A percentile compares a stretch with the other conserved stretches of the same genome.
Evolutionary conservation across 1,140 invertebrate species (phyloP).

Genomic region (Centruroides vittatus): DNA sequence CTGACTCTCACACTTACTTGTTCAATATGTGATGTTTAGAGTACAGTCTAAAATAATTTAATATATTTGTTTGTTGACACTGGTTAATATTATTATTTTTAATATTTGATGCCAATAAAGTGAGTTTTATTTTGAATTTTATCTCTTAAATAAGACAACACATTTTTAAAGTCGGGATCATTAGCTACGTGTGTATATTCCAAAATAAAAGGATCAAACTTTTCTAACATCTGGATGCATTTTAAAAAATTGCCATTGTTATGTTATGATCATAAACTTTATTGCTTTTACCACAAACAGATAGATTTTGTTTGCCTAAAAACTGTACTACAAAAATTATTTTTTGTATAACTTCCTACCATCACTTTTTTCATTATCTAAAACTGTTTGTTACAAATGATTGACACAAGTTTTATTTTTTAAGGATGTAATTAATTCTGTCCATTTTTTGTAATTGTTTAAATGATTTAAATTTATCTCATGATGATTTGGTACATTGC

Average conservation of each 20-base stretch:
- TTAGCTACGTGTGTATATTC: not conserved
- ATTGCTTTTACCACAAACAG: not conserved
- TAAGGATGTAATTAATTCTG: not conserved
- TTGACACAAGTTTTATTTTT: not conserved
- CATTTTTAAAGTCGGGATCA: not conserved
- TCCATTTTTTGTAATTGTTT: not conserved
- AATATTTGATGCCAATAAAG: not conserved
- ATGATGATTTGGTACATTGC: not conserved
- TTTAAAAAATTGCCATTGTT: not conserved
- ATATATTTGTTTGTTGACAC: not conserved
- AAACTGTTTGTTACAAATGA: not conserved
- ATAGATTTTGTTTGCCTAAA: not conserved
- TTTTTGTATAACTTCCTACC: not conserved
- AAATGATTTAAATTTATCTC: not conserved
- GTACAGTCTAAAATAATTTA: not conserved
- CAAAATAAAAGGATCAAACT: not conserved
- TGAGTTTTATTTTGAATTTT: not conserved
- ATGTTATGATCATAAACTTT: not conserved
- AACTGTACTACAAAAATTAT: not conserved
- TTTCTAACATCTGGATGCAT: not conserved
- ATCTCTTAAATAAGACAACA: not conserved
- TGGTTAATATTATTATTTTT: not conserved
- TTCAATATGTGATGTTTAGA: slow-evolving; percentile 1
- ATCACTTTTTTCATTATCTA: not conserved
- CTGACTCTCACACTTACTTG: not conserved